A percentile compares a stretch with the other conserved stretches of the same genome.
Evolutionary conservation across 30 jellyfish, hydroid and myxozoan genomes (phyloP).

Genomic region (Hydractinia symbiolongicarpus): DNA sequence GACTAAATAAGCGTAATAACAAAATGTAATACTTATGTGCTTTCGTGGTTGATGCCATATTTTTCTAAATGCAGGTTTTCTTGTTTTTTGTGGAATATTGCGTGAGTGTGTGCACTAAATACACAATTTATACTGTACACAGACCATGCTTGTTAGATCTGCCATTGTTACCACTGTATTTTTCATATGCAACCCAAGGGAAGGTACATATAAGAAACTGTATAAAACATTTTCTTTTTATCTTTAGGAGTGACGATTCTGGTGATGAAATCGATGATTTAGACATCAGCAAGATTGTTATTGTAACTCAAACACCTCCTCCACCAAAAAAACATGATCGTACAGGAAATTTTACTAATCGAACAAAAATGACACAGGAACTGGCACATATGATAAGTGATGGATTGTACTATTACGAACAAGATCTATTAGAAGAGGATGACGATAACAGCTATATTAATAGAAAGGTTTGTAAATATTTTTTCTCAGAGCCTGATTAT

Average conservation of each 20-base stretch:
- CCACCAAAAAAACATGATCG: constrained; percentile 94
- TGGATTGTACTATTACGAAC: constrained; percentile 87
- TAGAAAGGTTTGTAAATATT: constrained; percentile 42
- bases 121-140: too few species aligned
- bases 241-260: constrained; percentile 81
- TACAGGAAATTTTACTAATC: constrained; percentile 69
- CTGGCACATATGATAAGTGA: constrained; percentile 81
- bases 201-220: neutral
- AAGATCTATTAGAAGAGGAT: constrained; percentile 74
- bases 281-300: constrained; percentile 75
- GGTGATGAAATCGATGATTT: constrained; percentile 92
- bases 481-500: too few species aligned
- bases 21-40: neutral
- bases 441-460: constrained; percentile 68
- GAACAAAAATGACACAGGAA: constrained; percentile 89
- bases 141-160: too few species aligned
- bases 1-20: neutral
- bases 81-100: neutral
- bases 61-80: neutral
- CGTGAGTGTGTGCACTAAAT: neutral
- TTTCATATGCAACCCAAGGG: neutral
- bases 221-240: neutral
- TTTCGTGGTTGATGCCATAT: neutral
- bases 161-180: neutral
- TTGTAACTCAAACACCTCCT: constrained; percentile 95